Base-by-base conservation (phyloP, 2,888 invertebrate genomes). In the Melinaea menophilus region DNA sequence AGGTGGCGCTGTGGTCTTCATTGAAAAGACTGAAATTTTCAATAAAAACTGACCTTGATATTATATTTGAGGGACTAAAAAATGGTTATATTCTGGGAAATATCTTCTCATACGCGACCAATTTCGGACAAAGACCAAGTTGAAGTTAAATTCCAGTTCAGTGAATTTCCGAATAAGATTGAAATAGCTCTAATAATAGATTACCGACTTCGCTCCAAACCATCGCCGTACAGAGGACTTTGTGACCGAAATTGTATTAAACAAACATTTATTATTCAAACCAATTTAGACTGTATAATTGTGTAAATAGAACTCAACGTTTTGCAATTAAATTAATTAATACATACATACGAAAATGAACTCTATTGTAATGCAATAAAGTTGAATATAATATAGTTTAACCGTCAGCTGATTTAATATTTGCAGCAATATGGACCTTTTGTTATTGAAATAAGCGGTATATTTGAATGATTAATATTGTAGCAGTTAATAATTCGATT, bases 391-490 rank as follows among this genome's bases (percentile, higher is more conserved):
- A 46, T 46, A 31, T 55, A 5, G 13, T 41, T 41, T 9, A 41
- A 9, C 7, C 11, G 11, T 41, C 41, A 41, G 41, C 9, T 41
- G 41, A 41, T 41, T 41, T 41, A 41, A 41, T 41, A 41, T 41
- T 9, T 41, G 41, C 11, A 41, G 11, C 9, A 41, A 41, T 41
- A 41, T 41, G 37, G 4, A 46, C 54, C 41, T 54, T 57, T 55
- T 62, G 59, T 63, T 54, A 58, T 62, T 57, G 60, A 54, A 61
- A 56, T 60, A 61, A 68, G 63, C 47, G 61, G 58, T 65, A 9
- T 2, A 9, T 41, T 41, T 41, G 41, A 41, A 41, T 41, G 41
- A 3, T 41, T 41, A 2, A 41, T 41, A 9, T 41, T 9, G 7
- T 0, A 9, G 41, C 3, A 41, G 41, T 41, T 5, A 9, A 41